Evolutionary conservation across 2,888 invertebrate genomes (phyloP), one percentile per base, ranked within the genome.

Genomic region (Nomada lathburiana): DNA sequence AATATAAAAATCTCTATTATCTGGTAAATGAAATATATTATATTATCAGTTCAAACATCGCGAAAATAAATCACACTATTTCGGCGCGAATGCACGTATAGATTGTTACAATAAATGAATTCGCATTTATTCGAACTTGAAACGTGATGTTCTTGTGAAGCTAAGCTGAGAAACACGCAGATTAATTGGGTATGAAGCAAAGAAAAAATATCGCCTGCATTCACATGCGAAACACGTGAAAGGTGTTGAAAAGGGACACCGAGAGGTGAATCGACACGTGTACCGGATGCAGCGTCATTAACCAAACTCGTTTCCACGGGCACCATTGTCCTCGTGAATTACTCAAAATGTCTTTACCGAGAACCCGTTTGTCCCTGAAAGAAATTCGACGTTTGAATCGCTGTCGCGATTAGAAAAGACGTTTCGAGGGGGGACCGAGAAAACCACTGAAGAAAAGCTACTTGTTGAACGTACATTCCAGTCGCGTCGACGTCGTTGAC

Each of bases 201-300:
- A 47, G 47, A 47, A 47, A 47, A 16, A 16, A 47, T 13, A 16
- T 11, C 47, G 1, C 16, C 1, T 47, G 60, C 47, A 73, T 81
- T 80, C 80, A 81, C 55, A 53, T 29, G 2, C 29, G 75, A 74
- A 85, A 87, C 87, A 84, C 88, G 87, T 88, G 87, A 82, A 82
- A 80, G 73, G 84, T 86, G 89, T 90, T 82, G 87, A 89, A 84
- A 85, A 83, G 60, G 50, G 26, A 69, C 36, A 26, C 60, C 44
- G 57, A 64, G 52, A 26, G 55, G 20, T 13, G 59, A 68, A 44
- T 57, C 52, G 53, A 74, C 72, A 76, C 82, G 82, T 79, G 80
- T 68, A 47, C 71, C 69, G 64, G 63, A 64, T 70, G 65, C 75
- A 57, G 36, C 60, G 42, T 75, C 76, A 81, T 81, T 83, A 80